phyloP scores from a whole-genome alignment of 2,888 invertebrate species.

The Cheilosia scutellata region DNA sequence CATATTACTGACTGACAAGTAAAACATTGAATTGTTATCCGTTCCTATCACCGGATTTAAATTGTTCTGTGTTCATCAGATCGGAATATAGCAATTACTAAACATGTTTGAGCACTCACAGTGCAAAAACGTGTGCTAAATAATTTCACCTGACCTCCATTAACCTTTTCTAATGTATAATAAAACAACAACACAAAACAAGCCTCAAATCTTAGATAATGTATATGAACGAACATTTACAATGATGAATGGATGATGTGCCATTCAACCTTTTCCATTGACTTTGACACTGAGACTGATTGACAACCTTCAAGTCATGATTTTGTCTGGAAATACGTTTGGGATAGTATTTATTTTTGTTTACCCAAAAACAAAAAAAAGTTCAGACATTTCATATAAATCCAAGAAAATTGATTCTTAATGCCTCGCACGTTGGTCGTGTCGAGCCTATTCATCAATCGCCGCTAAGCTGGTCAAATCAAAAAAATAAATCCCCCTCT shows the following conservation, averaged over 20 bases:
- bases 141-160: too few species aligned
- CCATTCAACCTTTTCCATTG: conserved; percentile 18
- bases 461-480: not conserved
- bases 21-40: too few species aligned
- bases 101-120: too few species aligned
- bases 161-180: too few species aligned
- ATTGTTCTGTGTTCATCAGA: too few species aligned
- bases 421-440: not conserved
- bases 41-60: too few species aligned
- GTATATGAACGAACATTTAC: conserved; percentile 17
- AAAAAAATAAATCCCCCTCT: conserved; percentile 9
- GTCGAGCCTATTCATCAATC: conserved; percentile 43
- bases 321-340: conserved; percentile 5
- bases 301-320: conserved; percentile 29
- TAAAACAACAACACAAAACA: not conserved
- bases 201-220: conserved; percentile 22
- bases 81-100: too few species aligned
- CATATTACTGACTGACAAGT: too few species aligned
- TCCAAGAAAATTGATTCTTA: too few species aligned
- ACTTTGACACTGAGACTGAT: conserved; percentile 47
- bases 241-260: conserved; percentile 39
- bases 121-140: too few species aligned
- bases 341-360: not conserved
- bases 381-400: too few species aligned
- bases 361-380: not conserved